Evolutionary conservation across 2,888 invertebrate genomes (phyloP).

Genomic region (Furcula furcula): DNA sequence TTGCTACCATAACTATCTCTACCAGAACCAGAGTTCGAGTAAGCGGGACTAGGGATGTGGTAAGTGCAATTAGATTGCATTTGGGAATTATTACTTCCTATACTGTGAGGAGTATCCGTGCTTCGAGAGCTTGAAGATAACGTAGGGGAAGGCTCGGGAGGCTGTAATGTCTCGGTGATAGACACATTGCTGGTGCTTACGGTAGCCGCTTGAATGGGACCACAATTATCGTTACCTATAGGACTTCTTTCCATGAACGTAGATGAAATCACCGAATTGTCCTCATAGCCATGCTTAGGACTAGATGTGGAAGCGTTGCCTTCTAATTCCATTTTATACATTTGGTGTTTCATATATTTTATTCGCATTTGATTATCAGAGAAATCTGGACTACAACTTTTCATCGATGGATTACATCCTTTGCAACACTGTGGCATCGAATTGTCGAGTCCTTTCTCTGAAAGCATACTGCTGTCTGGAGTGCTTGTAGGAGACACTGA

Average conservation of each 20-base stretch:
- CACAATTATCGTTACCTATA: slow-evolving; percentile 83
- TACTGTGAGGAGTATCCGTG: slow-evolving; percentile 73
- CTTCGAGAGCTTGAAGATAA: slow-evolving; percentile 77
- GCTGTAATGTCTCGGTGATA: slow-evolving; percentile 79
- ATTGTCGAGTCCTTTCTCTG: slow-evolving; percentile 57
- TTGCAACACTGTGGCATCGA: slow-evolving; percentile 72
- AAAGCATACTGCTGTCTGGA: slow-evolving; percentile 72
- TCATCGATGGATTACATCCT: slow-evolving; percentile 71
- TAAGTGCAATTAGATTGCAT: slow-evolving; percentile 59
- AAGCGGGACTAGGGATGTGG: slow-evolving; percentile 75
- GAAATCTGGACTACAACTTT: slow-evolving; percentile 63
- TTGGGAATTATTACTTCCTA: slow-evolving; percentile 55
- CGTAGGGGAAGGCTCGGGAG: slow-evolving; percentile 83
- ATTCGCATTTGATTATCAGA: slow-evolving; percentile 59
- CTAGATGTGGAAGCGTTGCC: slow-evolving; percentile 76
- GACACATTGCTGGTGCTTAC: slow-evolving; percentile 92
- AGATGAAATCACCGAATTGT: slow-evolving; percentile 86
- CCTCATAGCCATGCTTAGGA: slow-evolving; percentile 77
- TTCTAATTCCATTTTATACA: slow-evolving; percentile 73
- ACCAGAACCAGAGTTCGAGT: slow-evolving; percentile 68
- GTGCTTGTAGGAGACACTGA: slow-evolving; percentile 69
- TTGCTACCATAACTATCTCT: slow-evolving; percentile 62
- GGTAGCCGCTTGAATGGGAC: slow-evolving; percentile 91
- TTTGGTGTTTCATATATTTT: slow-evolving; percentile 65
- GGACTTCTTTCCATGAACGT: slow-evolving; percentile 83